Conservation (phyloP, 1,140 invertebrate species). For the Scaptomyza graminum region DNA sequence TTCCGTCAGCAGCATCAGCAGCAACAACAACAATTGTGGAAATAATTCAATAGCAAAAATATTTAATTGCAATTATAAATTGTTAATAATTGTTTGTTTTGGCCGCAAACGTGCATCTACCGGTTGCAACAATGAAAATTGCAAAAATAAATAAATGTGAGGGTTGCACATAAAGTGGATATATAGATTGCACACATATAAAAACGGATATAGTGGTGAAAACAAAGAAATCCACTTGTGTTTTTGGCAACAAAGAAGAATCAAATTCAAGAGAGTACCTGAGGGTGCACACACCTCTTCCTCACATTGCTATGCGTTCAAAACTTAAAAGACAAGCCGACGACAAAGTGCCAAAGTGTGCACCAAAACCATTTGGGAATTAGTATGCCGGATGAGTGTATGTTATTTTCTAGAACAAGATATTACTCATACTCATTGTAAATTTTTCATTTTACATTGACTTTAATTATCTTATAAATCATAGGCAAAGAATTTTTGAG, state of each 20-base stretch:
- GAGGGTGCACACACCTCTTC: constrained; percentile 34
- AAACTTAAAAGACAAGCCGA: constrained; percentile 20
- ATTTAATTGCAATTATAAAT: constrained; percentile 68
- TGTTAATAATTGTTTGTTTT: constrained; percentile 49
- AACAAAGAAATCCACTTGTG: constrained; percentile 14
- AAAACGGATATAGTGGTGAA: constrained; percentile 5
- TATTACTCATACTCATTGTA: constrained; percentile 7
- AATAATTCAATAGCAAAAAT: constrained; percentile 49
- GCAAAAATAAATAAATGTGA: constrained; percentile 26
- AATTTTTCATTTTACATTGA: neutral
- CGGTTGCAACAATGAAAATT: constrained; percentile 27
- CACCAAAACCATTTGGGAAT: constrained; percentile 7
- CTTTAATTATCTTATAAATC: neutral
- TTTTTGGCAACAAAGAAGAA: constrained; percentile 4
- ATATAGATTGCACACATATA: constrained; percentile 15
- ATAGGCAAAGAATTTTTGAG: neutral
- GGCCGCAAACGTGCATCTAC: constrained; percentile 25
- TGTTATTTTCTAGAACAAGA: neutral
- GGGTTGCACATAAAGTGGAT: constrained; percentile 3
- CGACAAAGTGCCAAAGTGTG: neutral
- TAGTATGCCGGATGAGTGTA: constrained; percentile 12
- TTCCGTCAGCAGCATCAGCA: constrained; percentile 58
- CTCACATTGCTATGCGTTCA: neutral
- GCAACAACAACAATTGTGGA: constrained; percentile 27
- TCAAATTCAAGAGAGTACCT: neutral